phyloP scores from a whole-genome alignment of 2,797 vertebrate species.

The Coccyzus lansbergi region DNA sequence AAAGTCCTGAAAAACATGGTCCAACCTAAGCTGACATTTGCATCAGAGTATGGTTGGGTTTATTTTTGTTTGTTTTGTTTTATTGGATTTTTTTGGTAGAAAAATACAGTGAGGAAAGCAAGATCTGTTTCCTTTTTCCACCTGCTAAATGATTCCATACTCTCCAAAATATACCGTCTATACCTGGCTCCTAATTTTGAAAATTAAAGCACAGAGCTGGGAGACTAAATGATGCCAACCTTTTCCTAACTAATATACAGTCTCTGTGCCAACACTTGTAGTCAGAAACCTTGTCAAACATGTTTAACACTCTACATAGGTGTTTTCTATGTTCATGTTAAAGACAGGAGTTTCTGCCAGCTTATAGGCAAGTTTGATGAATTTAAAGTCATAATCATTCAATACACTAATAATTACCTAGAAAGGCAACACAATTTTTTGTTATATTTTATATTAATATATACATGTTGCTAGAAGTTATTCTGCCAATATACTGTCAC shows the following conservation, averaged over 20 bases:
- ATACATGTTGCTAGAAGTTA: background rate
- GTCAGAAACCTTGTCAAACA: background rate
- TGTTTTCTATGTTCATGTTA: background rate
- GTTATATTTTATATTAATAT: no score
- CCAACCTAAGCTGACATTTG: background rate
- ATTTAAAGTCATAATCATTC: background rate
- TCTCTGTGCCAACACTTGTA: background rate
- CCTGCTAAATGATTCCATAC: background rate
- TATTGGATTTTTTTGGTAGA: background rate
- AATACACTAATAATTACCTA: background rate
- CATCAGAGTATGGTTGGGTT: background rate
- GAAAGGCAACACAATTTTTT: background rate
- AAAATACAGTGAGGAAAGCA: background rate
- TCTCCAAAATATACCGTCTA: background rate
- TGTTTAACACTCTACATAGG: background rate
- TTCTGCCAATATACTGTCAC: background rate
- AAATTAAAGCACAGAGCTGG: slow-evolving; percentile 26
- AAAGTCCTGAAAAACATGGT: background rate
- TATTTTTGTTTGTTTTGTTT: no score
- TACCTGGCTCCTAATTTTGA: slow-evolving; percentile 45
- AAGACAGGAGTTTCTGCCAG: background rate
- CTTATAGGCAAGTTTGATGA: background rate
- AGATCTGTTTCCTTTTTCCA: background rate
- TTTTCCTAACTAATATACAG: background rate
- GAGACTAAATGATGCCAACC: background rate